Conservation (phyloP, 2,113 vertebrate genomes). For the Copsychus sechellarum region DNA sequence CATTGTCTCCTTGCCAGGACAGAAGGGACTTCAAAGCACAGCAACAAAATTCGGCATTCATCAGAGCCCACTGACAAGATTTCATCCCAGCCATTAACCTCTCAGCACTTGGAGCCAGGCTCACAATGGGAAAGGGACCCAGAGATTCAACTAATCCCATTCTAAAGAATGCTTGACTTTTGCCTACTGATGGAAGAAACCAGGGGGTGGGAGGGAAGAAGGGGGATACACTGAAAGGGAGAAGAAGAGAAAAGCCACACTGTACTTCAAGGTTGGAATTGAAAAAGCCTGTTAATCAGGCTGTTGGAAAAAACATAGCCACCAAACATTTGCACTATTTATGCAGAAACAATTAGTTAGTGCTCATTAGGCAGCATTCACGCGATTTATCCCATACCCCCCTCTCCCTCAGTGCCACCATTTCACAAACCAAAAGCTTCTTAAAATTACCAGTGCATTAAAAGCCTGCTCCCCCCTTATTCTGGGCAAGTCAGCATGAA, state of each 20-base stretch:
- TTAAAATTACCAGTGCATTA: conserved; percentile 43
- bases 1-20: conserved; percentile 78
- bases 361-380: conserved; percentile 62
- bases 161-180: conserved; percentile 80
- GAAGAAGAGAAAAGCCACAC: conserved; percentile 24
- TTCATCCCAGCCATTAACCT: conserved; percentile 81
- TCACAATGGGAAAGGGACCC: conserved; percentile 71
- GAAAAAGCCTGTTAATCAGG: conserved; percentile 54
- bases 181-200: conserved; percentile 75
- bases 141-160: conserved; percentile 79
- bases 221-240: background rate
- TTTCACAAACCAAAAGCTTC: conserved; percentile 30
- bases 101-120: conserved; percentile 75
- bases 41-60: conserved; percentile 75
- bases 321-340: conserved; percentile 44
- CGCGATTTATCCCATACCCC: background rate
- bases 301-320: background rate
- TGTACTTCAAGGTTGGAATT: conserved; percentile 13
- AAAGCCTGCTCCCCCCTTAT: conserved; percentile 33
- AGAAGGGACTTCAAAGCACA: conserved; percentile 78
- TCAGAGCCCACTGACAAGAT: conserved; percentile 78
- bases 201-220: conserved; percentile 42
- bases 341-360: conserved; percentile 56
- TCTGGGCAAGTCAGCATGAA: conserved; percentile 60
- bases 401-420: background rate